A percentile compares a stretch with the other conserved stretches of the same genome.
These are phyloP conservation scores for Hyperoodon ampullatus DNA, from an alignment of 2,113 vertebrate genomes.

Conservation along the genomic window DNA sequence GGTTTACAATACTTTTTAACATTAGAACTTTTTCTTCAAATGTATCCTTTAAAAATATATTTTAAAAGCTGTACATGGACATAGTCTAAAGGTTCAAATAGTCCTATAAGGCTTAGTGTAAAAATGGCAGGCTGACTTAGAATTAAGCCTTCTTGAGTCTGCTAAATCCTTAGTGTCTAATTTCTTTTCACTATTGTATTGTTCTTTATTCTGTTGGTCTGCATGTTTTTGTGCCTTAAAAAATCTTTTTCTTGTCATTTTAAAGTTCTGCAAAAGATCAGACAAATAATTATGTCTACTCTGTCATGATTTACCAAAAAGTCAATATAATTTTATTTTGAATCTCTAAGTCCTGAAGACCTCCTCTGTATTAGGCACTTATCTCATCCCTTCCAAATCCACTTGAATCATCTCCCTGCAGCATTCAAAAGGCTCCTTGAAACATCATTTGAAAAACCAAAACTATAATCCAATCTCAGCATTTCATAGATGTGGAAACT, in stretches of 20 bases:
- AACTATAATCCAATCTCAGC: not conserved
- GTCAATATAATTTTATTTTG: not conserved
- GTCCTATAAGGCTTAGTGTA: not conserved
- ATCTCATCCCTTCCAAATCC: not conserved
- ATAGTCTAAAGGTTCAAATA: not conserved
- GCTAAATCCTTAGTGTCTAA: not conserved
- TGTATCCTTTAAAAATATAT: not conserved
- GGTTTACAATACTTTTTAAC: not conserved
- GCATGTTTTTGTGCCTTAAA: not conserved
- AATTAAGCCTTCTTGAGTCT: not conserved
- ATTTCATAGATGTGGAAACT: not conserved
- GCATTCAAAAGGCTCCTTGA: not conserved
- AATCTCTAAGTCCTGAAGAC: not conserved
- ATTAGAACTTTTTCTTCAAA: constrained; percentile 26
- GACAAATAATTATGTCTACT: not conserved
- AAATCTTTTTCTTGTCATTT: not conserved
- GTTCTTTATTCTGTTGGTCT: not conserved
- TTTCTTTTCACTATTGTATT: not conserved
- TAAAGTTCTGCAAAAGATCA: not conserved
- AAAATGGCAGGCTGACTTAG: not conserved
- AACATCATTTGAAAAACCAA: not conserved
- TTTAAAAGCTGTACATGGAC: not conserved
- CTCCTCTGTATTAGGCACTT: not conserved
- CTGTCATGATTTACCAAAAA: not conserved
- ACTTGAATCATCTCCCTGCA: not conserved